Percentiles rank a stretch among this genome's conserved stretches.
Evolutionary conservation across 2,797 vertebrate genomes (phyloP).

Genomic region (Sebastiscus tertius): DNA sequence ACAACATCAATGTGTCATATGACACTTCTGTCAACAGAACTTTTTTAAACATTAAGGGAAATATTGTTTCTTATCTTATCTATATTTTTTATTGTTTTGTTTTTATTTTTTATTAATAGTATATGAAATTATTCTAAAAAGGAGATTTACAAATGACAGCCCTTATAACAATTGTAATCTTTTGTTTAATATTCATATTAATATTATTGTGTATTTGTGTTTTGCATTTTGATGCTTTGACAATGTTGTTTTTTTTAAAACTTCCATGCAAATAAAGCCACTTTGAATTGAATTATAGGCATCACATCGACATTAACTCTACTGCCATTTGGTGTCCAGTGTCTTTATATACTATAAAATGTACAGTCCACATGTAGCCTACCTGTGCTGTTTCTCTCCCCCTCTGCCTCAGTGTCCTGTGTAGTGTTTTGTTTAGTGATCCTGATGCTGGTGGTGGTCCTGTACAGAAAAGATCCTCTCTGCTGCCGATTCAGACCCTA

Average conservation of each 20-base stretch:
- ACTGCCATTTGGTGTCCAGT: neutral
- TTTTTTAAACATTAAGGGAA: no score
- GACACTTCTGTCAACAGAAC: no score
- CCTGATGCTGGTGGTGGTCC: slow-evolving; percentile 73
- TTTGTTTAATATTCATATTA: no score
- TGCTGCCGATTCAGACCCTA: slow-evolving; percentile 74
- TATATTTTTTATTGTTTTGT: no score
- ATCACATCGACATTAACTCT: neutral
- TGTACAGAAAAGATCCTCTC: slow-evolving; percentile 71
- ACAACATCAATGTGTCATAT: no score
- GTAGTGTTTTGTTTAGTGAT: slow-evolving; percentile 69
- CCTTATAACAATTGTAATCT: neutral
- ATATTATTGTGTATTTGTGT: no score
- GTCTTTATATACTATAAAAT: neutral
- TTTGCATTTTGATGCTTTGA: no score
- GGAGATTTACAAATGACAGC: no score
- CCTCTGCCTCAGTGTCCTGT: slow-evolving; percentile 58
- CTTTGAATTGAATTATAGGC: neutral
- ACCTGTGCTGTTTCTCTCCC: neutral
- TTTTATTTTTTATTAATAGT: neutral
- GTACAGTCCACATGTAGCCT: neutral
- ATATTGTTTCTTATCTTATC: no score
- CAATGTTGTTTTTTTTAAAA: no score
- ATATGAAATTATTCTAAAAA: neutral
- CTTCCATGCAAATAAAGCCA: no score